These are phyloP conservation scores for Troglohyphantes excavatus DNA, from an alignment of 2,888 invertebrate species.

Conservation along the genomic window DNA sequence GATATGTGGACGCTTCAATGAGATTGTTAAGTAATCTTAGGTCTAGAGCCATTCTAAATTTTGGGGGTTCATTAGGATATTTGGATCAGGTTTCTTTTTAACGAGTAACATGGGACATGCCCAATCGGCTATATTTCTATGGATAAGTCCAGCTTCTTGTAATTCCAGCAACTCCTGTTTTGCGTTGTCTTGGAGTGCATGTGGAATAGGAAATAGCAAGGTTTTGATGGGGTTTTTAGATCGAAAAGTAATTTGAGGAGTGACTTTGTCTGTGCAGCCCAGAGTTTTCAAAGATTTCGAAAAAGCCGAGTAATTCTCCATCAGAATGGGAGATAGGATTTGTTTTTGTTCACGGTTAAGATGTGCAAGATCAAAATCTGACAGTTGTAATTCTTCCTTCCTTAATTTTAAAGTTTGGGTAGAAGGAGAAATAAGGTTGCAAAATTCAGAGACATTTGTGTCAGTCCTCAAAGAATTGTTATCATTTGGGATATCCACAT, in stretches of 20 bases:
- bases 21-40: not conserved
- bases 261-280: not conserved
- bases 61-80: not conserved
- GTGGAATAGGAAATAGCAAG: not conserved
- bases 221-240: not conserved
- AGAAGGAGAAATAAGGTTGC: too few relatives aligned
- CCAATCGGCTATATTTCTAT: slow-evolving; percentile 13
- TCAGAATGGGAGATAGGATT: not conserved
- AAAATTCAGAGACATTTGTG: too few relatives aligned
- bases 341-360: not conserved
- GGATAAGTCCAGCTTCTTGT: slow-evolving; percentile 24
- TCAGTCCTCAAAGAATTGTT: too few relatives aligned
- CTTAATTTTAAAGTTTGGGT: too few relatives aligned
- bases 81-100: slow-evolving; percentile 1
- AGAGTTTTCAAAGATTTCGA: not conserved
- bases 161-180: not conserved
- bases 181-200: not conserved
- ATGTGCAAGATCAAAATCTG: too few relatives aligned
- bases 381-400: too few relatives aligned
- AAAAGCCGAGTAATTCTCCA: not conserved
- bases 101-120: slow-evolving; percentile 14
- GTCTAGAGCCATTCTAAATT: slow-evolving; percentile 22
- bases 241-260: not conserved
- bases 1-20: not conserved
- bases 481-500: too few relatives aligned